Evolutionary conservation across 2,888 invertebrate species (phyloP).

Genomic region (Hypomecis punctinalis): DNA sequence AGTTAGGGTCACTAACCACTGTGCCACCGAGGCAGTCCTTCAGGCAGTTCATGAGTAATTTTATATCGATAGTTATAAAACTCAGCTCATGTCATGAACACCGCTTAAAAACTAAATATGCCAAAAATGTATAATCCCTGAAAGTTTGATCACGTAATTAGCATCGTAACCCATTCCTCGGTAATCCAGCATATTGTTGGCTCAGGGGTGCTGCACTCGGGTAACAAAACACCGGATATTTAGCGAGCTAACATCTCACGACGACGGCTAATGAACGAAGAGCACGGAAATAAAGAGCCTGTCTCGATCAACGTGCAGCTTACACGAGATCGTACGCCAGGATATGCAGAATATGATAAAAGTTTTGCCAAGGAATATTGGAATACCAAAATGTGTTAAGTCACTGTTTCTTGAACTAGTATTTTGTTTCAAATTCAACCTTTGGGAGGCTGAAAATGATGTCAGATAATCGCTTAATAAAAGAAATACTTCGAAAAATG

Average conservation of each 20-base stretch:
- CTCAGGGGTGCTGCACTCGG: conserved; percentile 2
- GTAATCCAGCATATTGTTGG: conserved; percentile 11
- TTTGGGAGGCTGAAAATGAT: too few species aligned
- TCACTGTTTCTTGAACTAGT: too few species aligned
- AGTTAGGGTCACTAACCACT: too few species aligned
- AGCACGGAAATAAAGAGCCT: conserved; percentile 4
- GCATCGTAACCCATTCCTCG: conserved; percentile 3
- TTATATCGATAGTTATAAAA: too few species aligned
- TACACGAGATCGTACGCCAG: background rate
- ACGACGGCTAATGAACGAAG: conserved; percentile 11
- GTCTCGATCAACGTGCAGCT: conserved; percentile 4
- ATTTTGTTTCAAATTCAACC: too few species aligned
- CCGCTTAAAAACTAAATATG: background rate
- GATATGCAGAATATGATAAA: background rate
- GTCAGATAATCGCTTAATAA: too few species aligned
- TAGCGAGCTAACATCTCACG: conserved; percentile 17
- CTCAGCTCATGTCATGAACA: too few species aligned
- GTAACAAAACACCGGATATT: conserved; percentile 17
- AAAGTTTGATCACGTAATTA: conserved; percentile 4
- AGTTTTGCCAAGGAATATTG: too few species aligned
- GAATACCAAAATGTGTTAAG: too few species aligned
- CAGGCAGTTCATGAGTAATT: too few species aligned
- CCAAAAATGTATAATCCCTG: background rate
- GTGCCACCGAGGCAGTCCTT: too few species aligned
- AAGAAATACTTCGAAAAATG: too few species aligned